Base-by-base conservation (phyloP, 1,140 invertebrate genomes). In the Paraescarpia echinospica region DNA sequence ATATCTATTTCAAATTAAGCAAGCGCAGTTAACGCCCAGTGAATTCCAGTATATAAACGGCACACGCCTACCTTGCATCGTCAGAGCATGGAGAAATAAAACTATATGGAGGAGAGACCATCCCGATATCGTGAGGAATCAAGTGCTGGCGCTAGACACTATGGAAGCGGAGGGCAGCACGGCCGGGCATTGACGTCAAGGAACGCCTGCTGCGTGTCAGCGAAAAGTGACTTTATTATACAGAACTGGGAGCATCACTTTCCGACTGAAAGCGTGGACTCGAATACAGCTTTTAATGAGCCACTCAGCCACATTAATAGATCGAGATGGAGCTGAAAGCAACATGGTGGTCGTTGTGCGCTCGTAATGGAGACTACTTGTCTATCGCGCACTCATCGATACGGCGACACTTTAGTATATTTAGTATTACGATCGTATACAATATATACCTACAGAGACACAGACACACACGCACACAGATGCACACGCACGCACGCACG, bases 301-400 rank as follows among this genome's bases (percentile, higher is more conserved):
- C 59, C 59, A 77, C 59, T 77, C 59, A 77, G 59, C 59, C 59
- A 77, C 59, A 77, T 77, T 77, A 77, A 77, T 77, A 77, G 59
- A 77, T 0, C 22, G 59, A 77, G 59, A 77, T 77, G 59, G 59
- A 18, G 59, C 59, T 77, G 59, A 77, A 77, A 77, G 59, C 59
- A 77, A 77, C 59, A 77, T 27, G 59, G 59, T 27, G 59, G 59
- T 27, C 22, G 59, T 77, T 77, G 59, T 27, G 27, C 27, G 12
- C 12, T 77, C 59, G n/a, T 90, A 90, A 90, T 35, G 1, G 33
- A n/a, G 18, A 5, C 34, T 90, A n/a, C 35, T 90, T 90, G 35
- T 33, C 35, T 90, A 33, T 22, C 89, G 89, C n/a, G 89, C 8
- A 31, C 89, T 6, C n/a, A 90, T 31, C 12, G 1, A 90, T 35